Evolutionary conservation across 2,797 vertebrate genomes (phyloP).

Genomic region (Lepus townsendii): DNA sequence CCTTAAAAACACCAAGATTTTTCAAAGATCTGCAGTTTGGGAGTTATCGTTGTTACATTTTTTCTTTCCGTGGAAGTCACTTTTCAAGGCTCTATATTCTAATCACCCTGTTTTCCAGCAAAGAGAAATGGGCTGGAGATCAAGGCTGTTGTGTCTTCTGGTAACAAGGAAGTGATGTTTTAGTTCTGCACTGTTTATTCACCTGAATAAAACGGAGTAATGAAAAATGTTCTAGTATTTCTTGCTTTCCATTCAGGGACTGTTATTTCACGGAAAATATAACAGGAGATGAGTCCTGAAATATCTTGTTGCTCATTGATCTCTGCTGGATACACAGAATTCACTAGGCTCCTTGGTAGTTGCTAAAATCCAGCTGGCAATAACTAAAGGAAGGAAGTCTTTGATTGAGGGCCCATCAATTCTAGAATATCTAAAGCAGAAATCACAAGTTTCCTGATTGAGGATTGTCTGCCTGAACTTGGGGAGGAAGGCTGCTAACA

Average conservation of each 20-base stretch:
- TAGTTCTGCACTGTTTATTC: not conserved
- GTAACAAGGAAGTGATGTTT: not conserved
- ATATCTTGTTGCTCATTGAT: not conserved
- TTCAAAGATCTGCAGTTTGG: not conserved
- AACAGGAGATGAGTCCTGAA: not conserved
- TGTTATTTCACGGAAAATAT: not conserved
- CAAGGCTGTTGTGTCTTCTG: not conserved
- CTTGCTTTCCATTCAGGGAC: not conserved
- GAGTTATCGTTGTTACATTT: not conserved
- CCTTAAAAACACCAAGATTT: not conserved
- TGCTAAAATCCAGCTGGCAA: constrained; percentile 13
- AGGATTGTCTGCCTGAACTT: constrained; percentile 2
- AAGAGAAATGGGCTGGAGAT: not conserved
- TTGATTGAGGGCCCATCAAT: constrained; percentile 4
- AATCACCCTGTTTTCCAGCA: not conserved
- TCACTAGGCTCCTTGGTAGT: not conserved
- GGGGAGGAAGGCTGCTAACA: not conserved
- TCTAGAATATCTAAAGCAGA: constrained; percentile 40
- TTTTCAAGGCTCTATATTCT: not conserved
- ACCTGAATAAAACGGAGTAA: constrained; percentile 72
- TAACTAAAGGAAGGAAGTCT: not conserved
- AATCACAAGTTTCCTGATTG: not conserved
- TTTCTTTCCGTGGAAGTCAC: not conserved
- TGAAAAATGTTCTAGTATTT: not conserved
- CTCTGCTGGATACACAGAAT: not conserved